phyloP scores from a whole-genome alignment of 2,888 invertebrate species.

The Trachelus iudaicus region DNA sequence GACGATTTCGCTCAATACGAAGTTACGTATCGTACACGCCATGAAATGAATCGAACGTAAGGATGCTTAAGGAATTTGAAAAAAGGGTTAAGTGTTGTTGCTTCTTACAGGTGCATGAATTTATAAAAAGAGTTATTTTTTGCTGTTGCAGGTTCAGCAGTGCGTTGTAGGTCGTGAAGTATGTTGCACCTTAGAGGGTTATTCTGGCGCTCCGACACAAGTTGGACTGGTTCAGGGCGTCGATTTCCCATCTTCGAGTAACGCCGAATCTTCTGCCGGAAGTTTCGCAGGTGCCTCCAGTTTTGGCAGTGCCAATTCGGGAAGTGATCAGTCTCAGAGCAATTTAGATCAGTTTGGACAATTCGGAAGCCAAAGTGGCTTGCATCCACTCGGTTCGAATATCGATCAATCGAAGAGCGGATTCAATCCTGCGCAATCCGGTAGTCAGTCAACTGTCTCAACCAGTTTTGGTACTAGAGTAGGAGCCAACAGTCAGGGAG shows the following conservation, averaged over 20 bases:
- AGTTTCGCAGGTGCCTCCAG: not conserved
- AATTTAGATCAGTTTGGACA: slow-evolving; percentile 18
- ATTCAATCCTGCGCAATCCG: not conserved
- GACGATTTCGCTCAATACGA: not conserved
- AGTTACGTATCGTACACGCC: not conserved
- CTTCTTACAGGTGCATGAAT: not conserved
- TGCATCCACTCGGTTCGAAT: not conserved
- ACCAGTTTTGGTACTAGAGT: slow-evolving; percentile 20
- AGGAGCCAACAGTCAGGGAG: not conserved
- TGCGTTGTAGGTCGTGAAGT: slow-evolving; percentile 43
- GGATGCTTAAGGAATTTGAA: not conserved
- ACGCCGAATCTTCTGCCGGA: not conserved
- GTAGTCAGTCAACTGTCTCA: slow-evolving; percentile 4
- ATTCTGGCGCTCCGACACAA: slow-evolving; percentile 10
- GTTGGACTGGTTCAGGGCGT: not conserved
- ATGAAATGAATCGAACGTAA: not conserved
- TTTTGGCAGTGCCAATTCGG: not conserved
- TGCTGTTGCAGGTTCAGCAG: slow-evolving; percentile 43
- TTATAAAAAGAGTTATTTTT: not conserved
- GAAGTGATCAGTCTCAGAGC: not conserved
- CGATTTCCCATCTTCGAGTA: not conserved
- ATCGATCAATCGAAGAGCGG: not conserved
- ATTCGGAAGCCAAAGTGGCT: not conserved
- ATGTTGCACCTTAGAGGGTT: slow-evolving; percentile 44
- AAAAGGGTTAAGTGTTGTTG: not conserved